Conservation (phyloP, 2,113 vertebrate species). For the Stercorarius parasiticus region DNA sequence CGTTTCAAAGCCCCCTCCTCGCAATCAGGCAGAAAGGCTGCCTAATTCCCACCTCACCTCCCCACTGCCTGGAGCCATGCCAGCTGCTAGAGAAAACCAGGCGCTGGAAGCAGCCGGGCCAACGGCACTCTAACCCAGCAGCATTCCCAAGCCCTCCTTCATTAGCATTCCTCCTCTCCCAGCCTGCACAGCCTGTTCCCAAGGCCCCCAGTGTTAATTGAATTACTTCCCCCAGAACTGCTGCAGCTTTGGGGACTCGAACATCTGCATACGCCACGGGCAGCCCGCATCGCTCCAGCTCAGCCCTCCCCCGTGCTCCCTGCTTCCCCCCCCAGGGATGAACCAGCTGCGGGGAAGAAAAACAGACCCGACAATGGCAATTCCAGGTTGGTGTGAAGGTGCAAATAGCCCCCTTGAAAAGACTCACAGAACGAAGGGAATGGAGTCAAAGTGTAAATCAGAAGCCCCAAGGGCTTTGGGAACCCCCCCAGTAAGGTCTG, state of each 20-base stretch:
- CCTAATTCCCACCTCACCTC: not conserved
- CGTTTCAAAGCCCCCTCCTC: not conserved
- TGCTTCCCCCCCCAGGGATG: not conserved
- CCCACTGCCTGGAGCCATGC: not conserved
- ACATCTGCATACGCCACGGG: not conserved
- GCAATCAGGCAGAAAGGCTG: not conserved
- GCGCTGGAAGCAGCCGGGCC: not conserved
- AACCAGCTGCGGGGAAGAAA: not conserved
- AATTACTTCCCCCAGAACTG: conserved; percentile 25
- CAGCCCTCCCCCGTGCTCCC: not conserved
- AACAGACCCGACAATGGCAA: not conserved
- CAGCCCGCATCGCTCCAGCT: not conserved
- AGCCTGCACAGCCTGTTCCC: conserved; percentile 41
- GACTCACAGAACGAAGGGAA: rapidly evolving
- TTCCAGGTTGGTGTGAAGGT: not conserved
- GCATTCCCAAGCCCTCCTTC: not conserved
- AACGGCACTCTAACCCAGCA: not conserved
- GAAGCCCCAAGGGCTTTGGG: not conserved
- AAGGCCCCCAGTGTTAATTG: not conserved
- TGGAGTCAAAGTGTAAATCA: not conserved
- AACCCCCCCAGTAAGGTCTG: not conserved
- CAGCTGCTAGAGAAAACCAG: not conserved
- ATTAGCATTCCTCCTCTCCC: conserved; percentile 27
- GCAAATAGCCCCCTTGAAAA: not conserved
- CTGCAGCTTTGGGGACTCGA: not conserved